Base-by-base conservation (phyloP, 2,888 invertebrate species). In the Allygus modestus region DNA sequence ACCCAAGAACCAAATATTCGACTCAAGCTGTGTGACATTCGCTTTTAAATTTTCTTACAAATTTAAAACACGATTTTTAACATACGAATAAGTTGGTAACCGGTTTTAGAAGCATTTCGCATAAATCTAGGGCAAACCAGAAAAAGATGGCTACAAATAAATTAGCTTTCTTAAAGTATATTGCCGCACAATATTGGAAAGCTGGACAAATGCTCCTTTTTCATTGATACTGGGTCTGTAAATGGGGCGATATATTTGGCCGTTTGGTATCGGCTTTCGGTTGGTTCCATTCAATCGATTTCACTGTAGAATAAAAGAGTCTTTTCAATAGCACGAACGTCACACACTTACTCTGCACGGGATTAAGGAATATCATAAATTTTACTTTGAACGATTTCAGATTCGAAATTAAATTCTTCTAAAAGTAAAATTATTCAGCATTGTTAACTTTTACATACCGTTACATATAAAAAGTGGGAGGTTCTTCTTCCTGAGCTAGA, bases 161-260 rank as follows among this genome's bases (percentile, higher is more conserved):
- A 69, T 33, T 33, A 69, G 69, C 33, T 69, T 69, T 69, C 33
- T 33, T 69, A 33, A 31, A 69, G 33, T 69, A 69, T 69, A 69
- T 69, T 69, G 69, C 69, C 26, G 33, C 69, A 28, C 69, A 43
- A 37, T 73, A 43, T 43, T 73, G 73, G 43, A 43, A 41, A 37
- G 43, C 73, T 37, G 37, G 73, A 73, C 73, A 73, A 73, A 73
- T 73, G 73, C 43, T 73, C 23, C 43, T 43, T 73, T 73, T 73
- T 73, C 73, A 73, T 73, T 73, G 73, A 37, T 73, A 69, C 61
- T 69, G 9, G 69, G 69, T 69, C 69, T 69, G 69, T 28, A 69
- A 69, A 69, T 69, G 69, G 69, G 33, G 69, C 69, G 33, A 69
- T 69, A 69, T 33, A 69, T 69, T 33, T 31, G 33, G 33, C 33